Conservation (phyloP, 2,797 vertebrate genomes). For the Aldrovandia affinis region DNA sequence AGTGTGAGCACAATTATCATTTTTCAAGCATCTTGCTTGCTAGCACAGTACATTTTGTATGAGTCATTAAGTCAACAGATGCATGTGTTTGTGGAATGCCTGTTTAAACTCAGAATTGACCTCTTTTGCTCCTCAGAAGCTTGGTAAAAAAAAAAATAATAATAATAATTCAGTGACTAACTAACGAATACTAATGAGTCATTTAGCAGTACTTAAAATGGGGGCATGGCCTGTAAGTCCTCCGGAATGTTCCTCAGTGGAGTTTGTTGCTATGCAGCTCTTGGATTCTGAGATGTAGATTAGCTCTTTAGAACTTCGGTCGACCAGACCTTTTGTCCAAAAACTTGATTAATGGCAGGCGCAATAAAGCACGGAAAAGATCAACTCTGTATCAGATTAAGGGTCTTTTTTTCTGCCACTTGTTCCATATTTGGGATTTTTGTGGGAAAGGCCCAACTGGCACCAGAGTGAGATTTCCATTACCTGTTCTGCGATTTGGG, state of each 20-base stretch:
- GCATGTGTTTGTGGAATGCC: background rate
- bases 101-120: background rate
- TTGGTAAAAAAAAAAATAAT: background rate
- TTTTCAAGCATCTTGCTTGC: background rate
- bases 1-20: background rate
- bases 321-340: background rate
- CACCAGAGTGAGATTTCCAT: slow-evolving; percentile 20
- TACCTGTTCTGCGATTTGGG: slow-evolving; percentile 36
- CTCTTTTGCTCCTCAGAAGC: background rate
- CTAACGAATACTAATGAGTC: background rate
- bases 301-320: background rate
- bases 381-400: background rate
- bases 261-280: background rate
- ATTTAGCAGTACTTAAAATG: background rate
- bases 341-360: background rate
- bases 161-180: background rate
- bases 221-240: background rate
- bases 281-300: background rate
- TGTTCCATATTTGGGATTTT: slow-evolving; percentile 35
- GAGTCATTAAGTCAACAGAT: background rate
- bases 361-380: slow-evolving; percentile 8
- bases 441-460: slow-evolving; percentile 35
- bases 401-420: background rate
- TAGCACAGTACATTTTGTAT: background rate
- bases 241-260: background rate